phyloP scores from a whole-genome alignment of 2,888 invertebrate genomes.

The Rhagonycha fulva region DNA sequence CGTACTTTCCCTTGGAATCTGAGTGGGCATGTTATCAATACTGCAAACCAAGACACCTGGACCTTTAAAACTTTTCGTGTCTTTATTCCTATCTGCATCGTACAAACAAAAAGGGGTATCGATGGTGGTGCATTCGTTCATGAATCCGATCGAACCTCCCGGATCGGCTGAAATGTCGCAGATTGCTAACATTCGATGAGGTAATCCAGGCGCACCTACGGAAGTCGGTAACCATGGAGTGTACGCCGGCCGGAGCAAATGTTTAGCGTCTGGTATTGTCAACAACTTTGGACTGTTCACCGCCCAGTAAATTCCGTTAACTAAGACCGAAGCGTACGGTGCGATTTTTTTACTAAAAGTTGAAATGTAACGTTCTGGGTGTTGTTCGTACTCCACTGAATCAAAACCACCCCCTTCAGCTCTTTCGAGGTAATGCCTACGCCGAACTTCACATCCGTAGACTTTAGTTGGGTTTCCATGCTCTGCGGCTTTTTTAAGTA shows the following conservation, averaged over 20 bases:
- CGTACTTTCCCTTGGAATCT: slow-evolving; percentile 94
- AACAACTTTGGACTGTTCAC: slow-evolving; percentile 94
- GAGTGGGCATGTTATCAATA: slow-evolving; percentile 99
- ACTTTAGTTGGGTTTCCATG: slow-evolving; percentile 96
- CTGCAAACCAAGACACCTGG: slow-evolving; percentile 99
- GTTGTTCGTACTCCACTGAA: slow-evolving; percentile 82
- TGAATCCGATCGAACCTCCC: slow-evolving; percentile 87
- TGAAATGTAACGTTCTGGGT: slow-evolving; percentile 93
- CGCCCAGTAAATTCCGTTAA: slow-evolving; percentile 99
- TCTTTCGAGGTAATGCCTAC: slow-evolving; percentile 90
- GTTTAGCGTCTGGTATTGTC: slow-evolving; percentile 97
- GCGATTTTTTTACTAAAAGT: slow-evolving; percentile 97
- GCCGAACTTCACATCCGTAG: slow-evolving; percentile 93
- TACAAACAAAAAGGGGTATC: slow-evolving; percentile 99
- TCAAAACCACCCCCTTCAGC: slow-evolving; percentile 93
- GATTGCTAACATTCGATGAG: slow-evolving; percentile 90
- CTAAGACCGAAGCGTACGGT: slow-evolving; percentile 93
- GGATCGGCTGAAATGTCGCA: slow-evolving; percentile 99
- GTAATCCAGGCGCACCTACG: slow-evolving; percentile 83
- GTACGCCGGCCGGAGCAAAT: slow-evolving; percentile 82
- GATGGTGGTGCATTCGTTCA: slow-evolving; percentile 99
- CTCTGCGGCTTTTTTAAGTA: slow-evolving; percentile 92
- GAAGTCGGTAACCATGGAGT: slow-evolving; percentile 93
- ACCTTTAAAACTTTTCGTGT: slow-evolving; percentile 94
- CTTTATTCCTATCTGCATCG: slow-evolving; percentile 97